A percentile compares a stretch with the other conserved stretches of the same genome.
Conservation (phyloP, 2,888 invertebrate species). For the Therioaphis trifolii region DNA sequence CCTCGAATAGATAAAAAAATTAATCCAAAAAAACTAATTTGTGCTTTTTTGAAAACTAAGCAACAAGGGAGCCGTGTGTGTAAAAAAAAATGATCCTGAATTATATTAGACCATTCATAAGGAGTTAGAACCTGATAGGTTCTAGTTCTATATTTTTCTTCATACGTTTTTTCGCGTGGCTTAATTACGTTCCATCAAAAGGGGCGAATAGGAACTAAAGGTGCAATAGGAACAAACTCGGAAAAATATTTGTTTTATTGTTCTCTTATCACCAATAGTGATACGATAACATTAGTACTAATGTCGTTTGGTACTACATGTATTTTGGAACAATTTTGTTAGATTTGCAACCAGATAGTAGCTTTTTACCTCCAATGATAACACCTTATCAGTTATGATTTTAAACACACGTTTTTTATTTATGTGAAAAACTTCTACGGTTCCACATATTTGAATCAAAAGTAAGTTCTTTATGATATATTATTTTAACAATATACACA, state of each 20-base stretch:
- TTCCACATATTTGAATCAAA: not conserved
- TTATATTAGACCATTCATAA: constrained; percentile 5
- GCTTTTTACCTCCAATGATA: constrained; percentile 14
- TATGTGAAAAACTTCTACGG: not conserved
- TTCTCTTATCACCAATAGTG: constrained; percentile 26
- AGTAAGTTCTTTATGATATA: constrained; percentile 1
- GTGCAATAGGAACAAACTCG: constrained; percentile 26
- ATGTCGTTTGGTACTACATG: constrained; percentile 20
- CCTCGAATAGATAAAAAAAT: constrained; percentile 23
- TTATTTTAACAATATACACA: not conserved
- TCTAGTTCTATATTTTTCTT: not conserved
- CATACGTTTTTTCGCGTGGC: not conserved
- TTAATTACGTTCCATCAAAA: not conserved
- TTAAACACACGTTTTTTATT: not conserved
- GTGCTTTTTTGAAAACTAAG: constrained; percentile 10
- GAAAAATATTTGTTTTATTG: constrained; percentile 19
- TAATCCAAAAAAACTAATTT: not conserved
- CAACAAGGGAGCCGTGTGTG: not conserved
- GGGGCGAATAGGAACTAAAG: constrained; percentile 28
- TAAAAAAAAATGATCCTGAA: constrained; percentile 16
- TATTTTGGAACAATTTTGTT: constrained; percentile 11
- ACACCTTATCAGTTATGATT: constrained; percentile 5
- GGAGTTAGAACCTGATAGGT: not conserved
- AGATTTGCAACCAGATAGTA: not conserved
- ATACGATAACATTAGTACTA: constrained; percentile 13